Evolutionary conservation across 2,797 vertebrate species (phyloP), one percentile per base, ranked within the genome.

Genomic region (Hydrophis major): DNA sequence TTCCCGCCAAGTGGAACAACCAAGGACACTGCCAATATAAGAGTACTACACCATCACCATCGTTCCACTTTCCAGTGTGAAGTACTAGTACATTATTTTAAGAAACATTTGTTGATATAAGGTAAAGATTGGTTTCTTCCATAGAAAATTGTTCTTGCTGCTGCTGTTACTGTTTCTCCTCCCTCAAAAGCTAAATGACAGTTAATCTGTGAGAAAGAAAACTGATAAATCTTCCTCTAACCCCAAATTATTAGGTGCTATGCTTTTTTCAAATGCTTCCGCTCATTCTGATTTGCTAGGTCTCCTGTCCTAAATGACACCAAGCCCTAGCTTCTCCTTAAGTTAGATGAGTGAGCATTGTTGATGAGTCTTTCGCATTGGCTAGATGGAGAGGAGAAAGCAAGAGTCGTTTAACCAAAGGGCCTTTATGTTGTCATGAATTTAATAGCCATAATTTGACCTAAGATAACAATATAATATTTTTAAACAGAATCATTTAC

Each of bases 401-500:
- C 32, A 87, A 83, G 87, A 92, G 89, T 87, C 13, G 0, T 10
- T 74, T 50, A 95, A 90, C 0, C 50, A 20, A 89, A 86, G 0
- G 0, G 7, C 4, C 88, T n/a, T n/a, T 93, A 92, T 90, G 42
- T 53, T 16, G 18, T 69, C 74, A 2, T 90, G 11, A 1, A 6
- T 66, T 94, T 86, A 93, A 57, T 56, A 92, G 90, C 60, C 47
- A 4, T 55, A 8, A 90, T 91, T 94, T 93, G 83, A 87, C 28
- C 0, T 0, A 66, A 47, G 18, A 11, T 78, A 25, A 47, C 47
- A 83, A 74, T 74, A 74, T 74, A 74, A 37, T 83, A 47, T 57
- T 92, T 22, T 91, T n/a, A 57, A 94, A 93, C 90, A 88, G 90
- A 95, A 50, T 6, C 0, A 0, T 2, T 92, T 42, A 86, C 53